Conservation (phyloP, 2,797 vertebrate genomes). For the Propithecus perrieri region DNA sequence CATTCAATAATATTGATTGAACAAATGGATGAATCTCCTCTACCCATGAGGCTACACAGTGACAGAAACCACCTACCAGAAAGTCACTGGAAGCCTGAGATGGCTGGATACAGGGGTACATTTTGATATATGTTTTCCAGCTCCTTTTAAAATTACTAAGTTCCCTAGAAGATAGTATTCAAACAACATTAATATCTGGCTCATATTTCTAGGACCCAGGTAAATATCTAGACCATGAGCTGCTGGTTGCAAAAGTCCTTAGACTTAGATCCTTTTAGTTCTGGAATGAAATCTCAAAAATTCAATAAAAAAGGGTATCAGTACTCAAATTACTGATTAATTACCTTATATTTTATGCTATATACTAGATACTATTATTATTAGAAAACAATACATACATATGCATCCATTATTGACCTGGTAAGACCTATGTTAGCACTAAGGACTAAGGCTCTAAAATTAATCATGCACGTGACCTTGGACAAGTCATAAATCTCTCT, state of each 20-base stretch:
- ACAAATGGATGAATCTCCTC: too few species aligned
- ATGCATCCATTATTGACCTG: neutral
- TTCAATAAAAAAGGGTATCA: neutral
- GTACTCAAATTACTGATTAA: neutral
- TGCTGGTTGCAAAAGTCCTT: neutral
- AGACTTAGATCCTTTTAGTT: neutral
- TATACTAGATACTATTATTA: neutral
- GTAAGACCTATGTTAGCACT: neutral
- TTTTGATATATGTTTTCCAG: neutral
- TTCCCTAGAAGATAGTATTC: neutral
- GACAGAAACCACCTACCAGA: neutral
- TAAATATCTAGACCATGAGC: neutral
- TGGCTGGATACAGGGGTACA: neutral
- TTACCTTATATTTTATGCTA: neutral
- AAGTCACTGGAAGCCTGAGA: neutral
- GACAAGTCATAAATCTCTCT: constrained; percentile 27
- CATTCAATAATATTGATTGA: accelerated
- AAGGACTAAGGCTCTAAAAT: constrained; percentile 44
- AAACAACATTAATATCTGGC: neutral
- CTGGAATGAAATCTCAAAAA: neutral
- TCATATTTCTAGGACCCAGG: neutral
- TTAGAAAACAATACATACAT: neutral
- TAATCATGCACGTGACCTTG: constrained; percentile 49
- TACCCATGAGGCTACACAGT: neutral
- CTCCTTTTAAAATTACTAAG: neutral